Evolutionary conservation across 2,797 vertebrate genomes (phyloP).

Genomic region (Pantherophis vulpinus): DNA sequence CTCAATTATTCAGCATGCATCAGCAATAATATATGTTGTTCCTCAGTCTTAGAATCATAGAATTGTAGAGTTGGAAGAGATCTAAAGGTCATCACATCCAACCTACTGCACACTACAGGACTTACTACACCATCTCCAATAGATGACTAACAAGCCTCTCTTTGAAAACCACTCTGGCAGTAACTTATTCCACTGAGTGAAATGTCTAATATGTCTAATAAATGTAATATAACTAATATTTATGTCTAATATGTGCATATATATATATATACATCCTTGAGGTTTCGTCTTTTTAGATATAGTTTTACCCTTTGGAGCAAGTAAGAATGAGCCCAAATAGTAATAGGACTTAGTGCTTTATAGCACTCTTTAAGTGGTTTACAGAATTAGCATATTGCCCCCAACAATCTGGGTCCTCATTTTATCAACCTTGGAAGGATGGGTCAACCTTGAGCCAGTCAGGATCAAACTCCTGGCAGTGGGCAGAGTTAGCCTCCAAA

Average conservation of each 20-base stretch:
- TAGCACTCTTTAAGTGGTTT: no score
- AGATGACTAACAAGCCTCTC: background rate
- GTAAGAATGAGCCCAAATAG: background rate
- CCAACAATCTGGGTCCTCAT: no score
- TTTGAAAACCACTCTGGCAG: background rate
- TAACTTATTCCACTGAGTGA: background rate
- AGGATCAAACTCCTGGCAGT: no score
- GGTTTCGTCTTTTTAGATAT: background rate
- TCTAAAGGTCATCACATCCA: background rate
- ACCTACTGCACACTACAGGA: background rate
- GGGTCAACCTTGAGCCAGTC: no score
- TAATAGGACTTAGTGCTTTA: no score
- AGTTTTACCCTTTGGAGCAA: background rate
- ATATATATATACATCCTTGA: background rate
- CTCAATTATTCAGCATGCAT: background rate
- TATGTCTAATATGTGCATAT: background rate
- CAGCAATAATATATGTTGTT: background rate
- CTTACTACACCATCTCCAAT: background rate
- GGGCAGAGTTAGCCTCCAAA: no score
- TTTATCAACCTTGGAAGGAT: no score
- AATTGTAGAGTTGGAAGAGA: background rate
- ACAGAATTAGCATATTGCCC: no score
- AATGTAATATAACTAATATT: background rate
- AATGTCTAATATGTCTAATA: no score
- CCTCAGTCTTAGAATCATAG: background rate